Base-by-base conservation (phyloP, 2,113 vertebrate species). In the Gallinago paraguaiae region DNA sequence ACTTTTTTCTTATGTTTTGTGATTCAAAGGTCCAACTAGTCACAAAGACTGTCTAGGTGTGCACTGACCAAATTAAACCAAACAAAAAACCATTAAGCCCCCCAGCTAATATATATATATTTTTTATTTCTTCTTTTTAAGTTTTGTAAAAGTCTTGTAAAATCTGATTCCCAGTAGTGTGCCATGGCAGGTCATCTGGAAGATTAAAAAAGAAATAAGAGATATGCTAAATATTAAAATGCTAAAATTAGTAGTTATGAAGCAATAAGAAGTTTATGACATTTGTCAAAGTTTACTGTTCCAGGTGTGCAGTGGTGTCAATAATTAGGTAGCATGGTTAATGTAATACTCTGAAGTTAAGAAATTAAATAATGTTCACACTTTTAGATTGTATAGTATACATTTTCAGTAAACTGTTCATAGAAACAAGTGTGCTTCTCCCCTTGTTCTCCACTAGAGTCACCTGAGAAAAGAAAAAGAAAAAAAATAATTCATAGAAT, bases 231-330 rank as follows among this genome's bases (percentile, higher is more conserved):
- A 61, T 24, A 65, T 31, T 5, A 22, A 16, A 43, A 24, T 67
- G 30, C 23, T 71, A 56, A 90, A 60, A 70, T 81, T 9, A 74
- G 19, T 61, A 54, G 24, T 57, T 72, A 28, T 4, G 2, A 82
- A 86, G 43, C 11, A 35, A 64, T 54, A 53, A 70, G 82, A 91
- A 13, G 4, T 70, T 64, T 95, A 87, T 88, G 53, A 88, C 35
- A 53, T 92, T 72, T 96, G 63, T 93, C 75, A 94, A 94, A 71
- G 91, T 75, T 91, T 60, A 28, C 77, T 63, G 13, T 86, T 30
- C 59, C 41, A 70, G 19, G 46, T 90, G 82, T 95, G 86, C 56
- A 86, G 78, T 90, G 72, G 35, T 87, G 67, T 85, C 64, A 70
- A 27, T 78, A 19, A 59, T 72, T 79, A 86, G 54, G 83, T 69